Base-by-base conservation (phyloP, 2,797 vertebrate genomes). In the Artibeus lituratus region DNA sequence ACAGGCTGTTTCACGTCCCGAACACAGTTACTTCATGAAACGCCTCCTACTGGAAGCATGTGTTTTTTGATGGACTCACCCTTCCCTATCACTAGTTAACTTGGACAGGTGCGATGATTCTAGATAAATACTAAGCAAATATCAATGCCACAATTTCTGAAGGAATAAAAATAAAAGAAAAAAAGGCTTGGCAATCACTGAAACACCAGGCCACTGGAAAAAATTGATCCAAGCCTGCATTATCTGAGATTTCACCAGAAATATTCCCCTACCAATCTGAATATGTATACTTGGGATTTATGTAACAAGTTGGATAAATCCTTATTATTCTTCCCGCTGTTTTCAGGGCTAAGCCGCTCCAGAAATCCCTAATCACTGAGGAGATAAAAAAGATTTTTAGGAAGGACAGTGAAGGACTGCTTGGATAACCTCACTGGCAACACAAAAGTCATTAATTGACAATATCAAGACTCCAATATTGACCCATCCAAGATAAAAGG, bases 211-310 rank as follows among this genome's bases (percentile, higher is more conserved):
- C 24, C 8, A 22, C 16, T 89, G 78, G 55, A 53, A 78, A 83
- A 67, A 57, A 47, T 16, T 87, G 5, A 83, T 53, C 39, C 55
- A 94, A 69, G 10, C 57, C 26, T 86, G 32, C 14, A 90, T 77
- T 81, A n/a, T 92, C 96, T 89, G 92, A 86, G 80, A 85, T 90
- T 96, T 95, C 69, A 72, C 7, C 12, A 81, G 47, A 94, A 92
- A 87, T 49, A 95, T 42, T 92, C 44, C 88, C 5, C 55, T 81
- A 51, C 44, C 53, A 57, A 91, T 62, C 57, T 83, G 51, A 84
- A 88, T 29, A 80, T n/a, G 44, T 32, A n/a, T 83, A 44, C 35
- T 59, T 76, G 32, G 14, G 53, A 86, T 73, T 86, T 93, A 70
- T 67, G 3, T 59, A 80, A 80, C 53, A 91, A 84, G 35, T 8